Base-by-base conservation (phyloP, 2,888 invertebrate species). In the Magallana nippona region DNA sequence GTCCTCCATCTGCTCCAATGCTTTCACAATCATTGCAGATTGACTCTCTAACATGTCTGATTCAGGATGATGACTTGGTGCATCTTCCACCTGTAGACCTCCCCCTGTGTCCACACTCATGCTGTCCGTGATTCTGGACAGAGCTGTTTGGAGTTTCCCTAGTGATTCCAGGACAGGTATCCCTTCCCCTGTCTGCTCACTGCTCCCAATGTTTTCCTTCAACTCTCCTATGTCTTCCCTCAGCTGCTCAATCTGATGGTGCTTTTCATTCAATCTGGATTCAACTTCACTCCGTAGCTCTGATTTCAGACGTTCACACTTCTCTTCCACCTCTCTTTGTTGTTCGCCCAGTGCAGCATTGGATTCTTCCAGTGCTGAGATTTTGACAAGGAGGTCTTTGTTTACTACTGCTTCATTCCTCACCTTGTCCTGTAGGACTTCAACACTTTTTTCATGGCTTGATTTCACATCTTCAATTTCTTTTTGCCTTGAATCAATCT, bases 271-370 rank as follows among this genome's bases (percentile, higher is more conserved):
- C 78, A 78, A 13, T 55, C 57, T 78, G 44, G 32, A 78, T 15
- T 82, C 81, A 13, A 80, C 80, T 80, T 71, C 77, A 19, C 55
- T 79, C 15, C 78, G 1, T 22, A 79, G 83, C 62, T 83, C 83
- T 27, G 19, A 19, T 60, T 79, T 79, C 32, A 83, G 79, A 15
- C n/a, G 55, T 19, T 55, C 15, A 55, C 22, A 55, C 17, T 82
- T 22, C 22, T 71, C 19, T 44, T 55, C 71, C 17, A 63, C 55
- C 5, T 82, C 71, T 15, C 27, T 55, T 13, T 77, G 13, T 22
- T 71, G 22, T 15, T 15, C 15, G 22, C 22, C 27, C 71, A 71
- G 22, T 27, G 22, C 71, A 27, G 71, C 10, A 22, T 71, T 71
- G 5, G 32, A 10, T 71, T 71, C 71, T 11, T 71, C 71, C 15